Evolutionary conservation across 2,888 invertebrate genomes (phyloP).

Genomic region (Ypsolopha scabrella): DNA sequence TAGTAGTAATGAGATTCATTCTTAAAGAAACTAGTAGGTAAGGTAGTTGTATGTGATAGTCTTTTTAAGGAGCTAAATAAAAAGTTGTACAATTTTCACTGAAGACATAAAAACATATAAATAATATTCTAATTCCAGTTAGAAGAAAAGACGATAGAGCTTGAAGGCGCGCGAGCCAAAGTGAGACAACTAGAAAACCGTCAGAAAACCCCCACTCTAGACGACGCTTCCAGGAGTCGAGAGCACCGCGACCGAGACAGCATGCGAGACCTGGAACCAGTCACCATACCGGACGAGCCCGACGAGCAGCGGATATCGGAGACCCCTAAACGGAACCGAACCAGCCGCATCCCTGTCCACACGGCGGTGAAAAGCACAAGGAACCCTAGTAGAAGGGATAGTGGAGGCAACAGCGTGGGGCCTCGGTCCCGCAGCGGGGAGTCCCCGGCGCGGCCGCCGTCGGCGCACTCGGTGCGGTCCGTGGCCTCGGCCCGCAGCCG

Average conservation of each 20-base stretch:
- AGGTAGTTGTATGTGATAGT: too few relatives aligned
- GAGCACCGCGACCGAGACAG: constrained; percentile 23
- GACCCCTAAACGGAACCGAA: constrained; percentile 41
- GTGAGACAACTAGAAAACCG: constrained; percentile 78
- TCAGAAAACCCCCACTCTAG: constrained; percentile 17
- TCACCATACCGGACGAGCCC: constrained; percentile 59
- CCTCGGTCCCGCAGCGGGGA: constrained; percentile 53
- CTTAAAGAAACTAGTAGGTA: not conserved
- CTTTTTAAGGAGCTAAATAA: too few relatives aligned
- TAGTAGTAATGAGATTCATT: not conserved
- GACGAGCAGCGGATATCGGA: constrained; percentile 71
- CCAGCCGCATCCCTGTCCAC: constrained; percentile 80
- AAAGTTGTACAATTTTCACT: too few relatives aligned
- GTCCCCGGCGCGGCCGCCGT: constrained; percentile 62
- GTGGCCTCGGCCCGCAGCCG: constrained; percentile 13
- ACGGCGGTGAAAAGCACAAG: constrained; percentile 60
- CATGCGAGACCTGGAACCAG: constrained; percentile 61
- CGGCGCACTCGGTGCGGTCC: constrained; percentile 16
- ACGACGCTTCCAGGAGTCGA: constrained; percentile 14
- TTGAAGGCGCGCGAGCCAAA: constrained; percentile 85
- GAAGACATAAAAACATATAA: too few relatives aligned
- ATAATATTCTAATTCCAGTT: constrained; percentile 60
- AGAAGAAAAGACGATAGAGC: constrained; percentile 84
- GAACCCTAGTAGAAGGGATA: constrained; percentile 68
- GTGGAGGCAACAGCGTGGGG: constrained; percentile 15